Base-by-base conservation (phyloP, 2,888 invertebrate species). In the Tenthredo mesomela region DNA sequence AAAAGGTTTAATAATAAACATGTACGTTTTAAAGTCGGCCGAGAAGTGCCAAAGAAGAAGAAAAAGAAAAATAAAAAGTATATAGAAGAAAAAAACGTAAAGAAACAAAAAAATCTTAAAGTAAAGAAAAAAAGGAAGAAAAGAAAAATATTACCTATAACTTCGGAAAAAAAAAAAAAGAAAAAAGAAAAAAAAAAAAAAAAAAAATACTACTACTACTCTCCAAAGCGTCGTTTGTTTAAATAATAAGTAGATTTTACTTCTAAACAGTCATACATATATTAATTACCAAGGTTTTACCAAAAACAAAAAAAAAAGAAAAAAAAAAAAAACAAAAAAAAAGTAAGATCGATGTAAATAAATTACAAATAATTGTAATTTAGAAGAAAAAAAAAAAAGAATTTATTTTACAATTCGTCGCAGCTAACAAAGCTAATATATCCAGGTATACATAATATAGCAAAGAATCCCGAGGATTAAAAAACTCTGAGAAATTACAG, bases 241-340 rank as follows among this genome's bases (percentile, higher is more conserved):
- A n/a, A 77, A 86, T 37, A 37, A 40, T 85, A 21, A 54, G 54
- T 80, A 80, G 37, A 80, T 80, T 80, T 80, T 54, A 80, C 40
- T 50, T 80, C 40, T 80, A 58, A 58, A 61, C 40, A 54, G 40
- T 67, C 21, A 67, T 18, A 61, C 21, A 67, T 18, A 61, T 58
- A 40, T 21, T 37, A 50, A 40, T 37, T 33, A 50, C 15, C 29
- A 40, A 58, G 18, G 18, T 40, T 61, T 80, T 37, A 61, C 25
- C 33, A 9, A 67, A 12, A 37, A 37, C 6, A 58, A 61, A 3
- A n/a, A 25, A 58, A 80, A 3, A n/a, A 25, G 37, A 43, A 3
- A n/a, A 25, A 37, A 80, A 1, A n/a, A 25, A 37, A 61, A 37
- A 80, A 1, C 10, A 25, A 37, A 61, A 54, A n/a, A 29, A 21